A percentile compares a stretch with the other conserved stretches of the same genome.
Conservation (phyloP, 2,888 invertebrate genomes). For the Aricia artaxerxes region DNA sequence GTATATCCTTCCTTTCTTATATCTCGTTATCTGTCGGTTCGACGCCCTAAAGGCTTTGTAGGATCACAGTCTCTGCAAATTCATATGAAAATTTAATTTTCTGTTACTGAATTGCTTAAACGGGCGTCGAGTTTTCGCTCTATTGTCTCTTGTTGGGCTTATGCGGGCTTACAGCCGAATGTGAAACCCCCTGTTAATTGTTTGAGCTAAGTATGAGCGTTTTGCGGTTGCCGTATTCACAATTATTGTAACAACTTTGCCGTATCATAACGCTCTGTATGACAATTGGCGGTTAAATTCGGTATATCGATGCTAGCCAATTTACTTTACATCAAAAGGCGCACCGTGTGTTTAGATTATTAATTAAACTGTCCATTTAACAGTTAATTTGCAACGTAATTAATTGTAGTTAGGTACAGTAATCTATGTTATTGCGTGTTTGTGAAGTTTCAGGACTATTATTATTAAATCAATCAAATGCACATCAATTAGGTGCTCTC, state of each 20-base stretch:
- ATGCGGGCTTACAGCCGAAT: conserved; percentile 70
- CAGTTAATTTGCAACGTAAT: background rate
- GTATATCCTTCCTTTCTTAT: conserved; percentile 63
- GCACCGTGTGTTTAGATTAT: conserved; percentile 7
- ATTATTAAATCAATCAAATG: background rate
- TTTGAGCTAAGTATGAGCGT: conserved; percentile 71
- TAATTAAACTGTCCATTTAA: conserved; percentile 11
- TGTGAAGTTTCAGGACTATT: background rate
- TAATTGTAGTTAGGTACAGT: background rate
- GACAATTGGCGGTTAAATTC: conserved; percentile 52
- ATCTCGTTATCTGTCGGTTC: conserved; percentile 68
- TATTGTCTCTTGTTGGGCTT: conserved; percentile 69
- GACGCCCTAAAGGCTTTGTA: conserved; percentile 65
- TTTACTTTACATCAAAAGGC: conserved; percentile 45
- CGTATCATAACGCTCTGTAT: conserved; percentile 61
- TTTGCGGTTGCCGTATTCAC: conserved; percentile 65
- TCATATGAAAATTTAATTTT: conserved; percentile 78
- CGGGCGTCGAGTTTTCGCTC: conserved; percentile 65
- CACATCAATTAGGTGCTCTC: background rate
- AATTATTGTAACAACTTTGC: conserved; percentile 69
- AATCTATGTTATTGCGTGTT: background rate
- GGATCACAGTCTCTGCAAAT: conserved; percentile 66
- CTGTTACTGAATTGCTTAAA: conserved; percentile 71
- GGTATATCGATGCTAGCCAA: conserved; percentile 42
- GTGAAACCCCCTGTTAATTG: conserved; percentile 73